Evolutionary conservation across 2,797 vertebrate genomes (phyloP).

Genomic region (Enoplosus armatus): DNA sequence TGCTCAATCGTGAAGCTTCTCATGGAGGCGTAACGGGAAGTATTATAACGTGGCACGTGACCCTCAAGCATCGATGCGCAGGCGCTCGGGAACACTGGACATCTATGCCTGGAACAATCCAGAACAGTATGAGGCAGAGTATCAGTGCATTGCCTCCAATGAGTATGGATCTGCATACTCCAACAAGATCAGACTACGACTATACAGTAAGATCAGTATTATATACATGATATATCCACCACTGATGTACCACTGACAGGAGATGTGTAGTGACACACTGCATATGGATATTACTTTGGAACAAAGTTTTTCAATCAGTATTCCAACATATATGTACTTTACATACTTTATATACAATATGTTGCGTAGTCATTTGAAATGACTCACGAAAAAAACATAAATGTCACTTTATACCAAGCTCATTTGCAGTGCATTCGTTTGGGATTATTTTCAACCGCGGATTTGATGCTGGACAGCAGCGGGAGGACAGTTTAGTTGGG

Average conservation of each 20-base stretch:
- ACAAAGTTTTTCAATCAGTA: not conserved
- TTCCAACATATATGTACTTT: not conserved
- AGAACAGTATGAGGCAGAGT: conserved; percentile 95
- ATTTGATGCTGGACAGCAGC: not conserved
- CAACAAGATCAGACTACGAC: conserved; percentile 92
- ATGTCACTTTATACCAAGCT: too few species aligned
- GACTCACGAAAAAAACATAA: not conserved
- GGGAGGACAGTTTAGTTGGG: not conserved
- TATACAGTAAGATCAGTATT: conserved; percentile 93
- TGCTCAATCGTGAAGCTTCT: conserved; percentile 85
- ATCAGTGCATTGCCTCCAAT: conserved; percentile 96
- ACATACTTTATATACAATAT: not conserved
- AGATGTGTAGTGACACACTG: not conserved
- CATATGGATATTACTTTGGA: not conserved
- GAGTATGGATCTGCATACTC: conserved; percentile 93
- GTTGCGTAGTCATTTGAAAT: not conserved
- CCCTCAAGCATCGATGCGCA: conserved; percentile 91
- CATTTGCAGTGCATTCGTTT: too few species aligned
- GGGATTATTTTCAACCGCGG: not conserved
- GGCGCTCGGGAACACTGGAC: conserved; percentile 92
- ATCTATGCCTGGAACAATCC: conserved; percentile 93
- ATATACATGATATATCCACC: too few species aligned
- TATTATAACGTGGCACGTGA: conserved; percentile 97
- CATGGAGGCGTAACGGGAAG: conserved; percentile 95
- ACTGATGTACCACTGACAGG: not conserved